Base-by-base conservation (phyloP, 1,140 invertebrate species). In the Drosophila punjabiensis region DNA sequence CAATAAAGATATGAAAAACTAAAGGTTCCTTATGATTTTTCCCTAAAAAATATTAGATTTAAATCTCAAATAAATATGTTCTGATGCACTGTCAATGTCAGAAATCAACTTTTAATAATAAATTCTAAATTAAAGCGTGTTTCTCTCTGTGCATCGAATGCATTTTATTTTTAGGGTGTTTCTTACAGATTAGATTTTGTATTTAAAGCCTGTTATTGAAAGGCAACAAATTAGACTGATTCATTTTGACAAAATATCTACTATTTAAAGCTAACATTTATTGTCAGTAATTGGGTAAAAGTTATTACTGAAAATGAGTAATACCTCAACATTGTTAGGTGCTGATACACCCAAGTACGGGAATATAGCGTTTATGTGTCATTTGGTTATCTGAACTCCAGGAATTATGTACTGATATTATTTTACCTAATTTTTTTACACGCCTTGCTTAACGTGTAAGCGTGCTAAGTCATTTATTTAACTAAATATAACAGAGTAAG, bases 271-370 rank as follows among this genome's bases (percentile, higher is more conserved):
- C n/a, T 48, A 18, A 18, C 3, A 37, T 9, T 7, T 33, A 62
- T 24, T 62, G 43, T 2, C 20, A 5, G 28, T 14, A 11, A n/a
- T 7, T 10, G 16, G 9, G 24, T 30, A 28, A 39, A 41, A 59
- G 20, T 59, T 28, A 59, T 59, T 41, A 28, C 35, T 59, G 20
- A 28, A 41, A 28, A 59, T 56, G 35, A 56, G 33, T 56, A 56
- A 56, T 41, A 13, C 6, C 18, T 28, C n/a, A 10, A 39, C 4
- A 16, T n/a, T 7, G 14, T 24, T 58, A 28, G 18, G 53, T 37
- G 33, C 32, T 20, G 53, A 20, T 37, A 55, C 18, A 37, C 18
- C 33, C 20, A 24, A 24, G 8, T 13, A 20, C 35, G 32, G 32
- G 11, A 35, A 35, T 20, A 55, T 55, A 13, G 53, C 13, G 18